Evolutionary conservation across 2,888 invertebrate genomes (phyloP), one percentile per base, ranked within the genome.

Genomic region (Zygothrica quintamaculata): DNA sequence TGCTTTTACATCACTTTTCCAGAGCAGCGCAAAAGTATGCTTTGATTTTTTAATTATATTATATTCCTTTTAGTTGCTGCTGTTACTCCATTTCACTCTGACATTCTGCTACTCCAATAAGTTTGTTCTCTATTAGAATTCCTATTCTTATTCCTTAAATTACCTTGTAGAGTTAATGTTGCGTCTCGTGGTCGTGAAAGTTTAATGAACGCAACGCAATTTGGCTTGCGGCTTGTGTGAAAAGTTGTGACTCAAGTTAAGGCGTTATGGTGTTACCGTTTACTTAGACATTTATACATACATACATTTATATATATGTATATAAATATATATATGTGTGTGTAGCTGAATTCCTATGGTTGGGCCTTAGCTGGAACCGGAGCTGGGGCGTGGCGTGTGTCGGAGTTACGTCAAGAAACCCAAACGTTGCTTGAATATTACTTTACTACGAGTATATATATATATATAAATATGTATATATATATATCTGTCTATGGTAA

Each of bases 201-300:
- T 80, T 80, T 78, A 81, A 78, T 74, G 85, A 81, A 80, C 82
- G 85, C 84, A 67, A 61, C 73, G 78, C n/a, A 70, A 75, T 58
- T 76, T 64, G 72, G 65, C 56, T 39, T 65, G 61, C 50, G 55
- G 60, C 34, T 33, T 56, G 33, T 66, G 57, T 72, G 77, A 57
- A 68, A 65, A 67, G 58, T 81, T 79, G 78, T 84, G 85, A 81
- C 59, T 75, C 69, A 70, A 78, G 75, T 85, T 79, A 80, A 80
- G 80, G 80, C 80, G 82, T 76, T 78, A 62, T 78, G 76, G 76
- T 77, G 77, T 69, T 77, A 74, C 69, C 74, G 74, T 69, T 22
- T 74, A 72, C 42, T 60, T 59, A 51, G 51, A 58, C 42, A 60
- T 67, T 55, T 55, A 43, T 48, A 57, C 33, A 34, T 56, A 29